These are phyloP conservation scores for Prionailurus viverrinus DNA, from an alignment of 2,113 vertebrate genomes.

Conservation along the genomic window DNA sequence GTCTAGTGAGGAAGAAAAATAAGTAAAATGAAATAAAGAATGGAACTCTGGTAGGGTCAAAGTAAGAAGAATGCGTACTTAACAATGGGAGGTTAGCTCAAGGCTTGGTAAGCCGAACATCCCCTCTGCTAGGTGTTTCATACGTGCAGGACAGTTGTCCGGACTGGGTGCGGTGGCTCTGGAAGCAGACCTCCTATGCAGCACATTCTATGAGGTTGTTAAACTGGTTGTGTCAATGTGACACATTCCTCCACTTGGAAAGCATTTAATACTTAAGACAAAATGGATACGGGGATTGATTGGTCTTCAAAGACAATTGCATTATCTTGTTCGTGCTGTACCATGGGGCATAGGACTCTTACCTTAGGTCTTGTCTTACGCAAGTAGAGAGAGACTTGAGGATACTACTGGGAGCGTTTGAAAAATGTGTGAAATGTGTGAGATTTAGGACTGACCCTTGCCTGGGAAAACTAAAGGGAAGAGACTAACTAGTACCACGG, in stretches of 20 bases:
- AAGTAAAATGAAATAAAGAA: neutral
- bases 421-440: slow-evolving; percentile 2
- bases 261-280: neutral
- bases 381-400: neutral
- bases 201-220: neutral
- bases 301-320: neutral
- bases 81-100: neutral
- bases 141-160: neutral
- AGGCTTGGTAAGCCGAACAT: neutral
- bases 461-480: neutral
- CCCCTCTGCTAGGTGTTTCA: neutral
- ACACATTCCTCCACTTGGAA: neutral
- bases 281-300: neutral
- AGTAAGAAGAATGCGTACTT: neutral
- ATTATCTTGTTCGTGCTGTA: neutral
- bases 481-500: neutral
- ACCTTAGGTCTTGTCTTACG: neutral
- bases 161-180: neutral
- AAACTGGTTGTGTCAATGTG: neutral
- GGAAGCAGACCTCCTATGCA: neutral
- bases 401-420: neutral
- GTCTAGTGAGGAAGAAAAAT: neutral
- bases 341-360: neutral
- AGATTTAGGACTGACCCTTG: neutral
- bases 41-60: neutral